Evolutionary conservation across 2,888 invertebrate species (phyloP).

Genomic region (Mayetiola destructor): DNA sequence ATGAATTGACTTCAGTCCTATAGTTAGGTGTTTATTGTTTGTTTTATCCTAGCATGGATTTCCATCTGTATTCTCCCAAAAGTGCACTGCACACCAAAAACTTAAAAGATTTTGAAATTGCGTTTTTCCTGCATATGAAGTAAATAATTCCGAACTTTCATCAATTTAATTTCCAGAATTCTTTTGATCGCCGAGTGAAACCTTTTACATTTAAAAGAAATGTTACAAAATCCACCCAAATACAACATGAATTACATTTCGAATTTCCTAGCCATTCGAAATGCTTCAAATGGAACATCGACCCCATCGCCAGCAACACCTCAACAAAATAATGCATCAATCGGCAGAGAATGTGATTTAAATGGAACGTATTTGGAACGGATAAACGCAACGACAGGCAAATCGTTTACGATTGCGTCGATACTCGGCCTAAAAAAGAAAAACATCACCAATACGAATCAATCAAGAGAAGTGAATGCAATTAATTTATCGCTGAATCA

Average conservation of each 20-base stretch:
- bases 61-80: no score
- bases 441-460: constrained; percentile 12
- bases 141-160: no score
- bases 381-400: constrained; percentile 33
- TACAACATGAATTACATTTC: constrained; percentile 36
- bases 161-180: no score
- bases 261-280: constrained; percentile 33
- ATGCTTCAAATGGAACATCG: constrained; percentile 13
- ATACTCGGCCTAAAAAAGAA: constrained; percentile 58
- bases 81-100: no score
- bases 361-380: constrained; percentile 32
- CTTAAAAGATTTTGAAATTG: no score
- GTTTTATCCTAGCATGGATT: no score
- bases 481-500: constrained; percentile 32
- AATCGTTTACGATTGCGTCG: constrained; percentile 78
- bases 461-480: constrained; percentile 24
- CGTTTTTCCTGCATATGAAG: no score
- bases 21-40: no score
- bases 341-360: neutral
- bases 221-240: constrained; percentile 36
- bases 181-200: neutral
- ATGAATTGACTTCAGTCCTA: no score
- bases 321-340: neutral
- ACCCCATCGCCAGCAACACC: neutral
- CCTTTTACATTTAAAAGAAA: constrained; percentile 19